phyloP scores from a whole-genome alignment of 2,888 invertebrate genomes.

The Clunio marinus region DNA sequence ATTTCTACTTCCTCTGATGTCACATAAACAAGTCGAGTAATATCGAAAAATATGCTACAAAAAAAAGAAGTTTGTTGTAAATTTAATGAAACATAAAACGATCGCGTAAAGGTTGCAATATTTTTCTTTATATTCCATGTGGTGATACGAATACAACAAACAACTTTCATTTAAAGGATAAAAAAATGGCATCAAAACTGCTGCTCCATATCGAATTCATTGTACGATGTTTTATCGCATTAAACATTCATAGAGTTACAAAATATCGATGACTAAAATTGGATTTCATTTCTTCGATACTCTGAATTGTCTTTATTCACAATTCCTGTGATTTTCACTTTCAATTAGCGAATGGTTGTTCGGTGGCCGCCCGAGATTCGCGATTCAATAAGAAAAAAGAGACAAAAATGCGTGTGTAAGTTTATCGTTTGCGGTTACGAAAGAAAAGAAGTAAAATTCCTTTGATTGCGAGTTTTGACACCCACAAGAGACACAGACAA shows the following conservation, averaged over 20 bases:
- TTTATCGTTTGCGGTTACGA: not conserved
- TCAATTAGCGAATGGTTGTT: conserved; percentile 17
- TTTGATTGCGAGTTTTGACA: not conserved
- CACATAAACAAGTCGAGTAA: not conserved
- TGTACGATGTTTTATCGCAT: not conserved
- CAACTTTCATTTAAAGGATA: conserved; percentile 38
- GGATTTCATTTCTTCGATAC: conserved; percentile 4
- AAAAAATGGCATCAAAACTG: conserved; percentile 24
- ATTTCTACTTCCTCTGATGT: not conserved
- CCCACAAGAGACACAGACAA: not conserved
- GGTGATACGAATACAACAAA: not conserved
- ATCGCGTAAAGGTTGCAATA: conserved; percentile 7
- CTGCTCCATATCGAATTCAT: not conserved
- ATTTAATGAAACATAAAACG: no score
- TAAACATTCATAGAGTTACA: no score
- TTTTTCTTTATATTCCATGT: not conserved
- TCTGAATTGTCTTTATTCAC: not conserved
- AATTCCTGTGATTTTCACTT: conserved; percentile 29
- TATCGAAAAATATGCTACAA: not conserved
- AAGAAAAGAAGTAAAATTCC: conserved; percentile 3
- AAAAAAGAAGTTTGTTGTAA: no score
- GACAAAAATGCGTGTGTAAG: not conserved
- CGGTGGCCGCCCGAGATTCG: no score
- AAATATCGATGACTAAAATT: conserved; percentile 25
- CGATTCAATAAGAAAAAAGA: not conserved